A percentile compares a stretch with the other conserved stretches of the same genome.
phyloP scores from a whole-genome alignment of 1,140 invertebrate species.

The Atta colombica region DNA sequence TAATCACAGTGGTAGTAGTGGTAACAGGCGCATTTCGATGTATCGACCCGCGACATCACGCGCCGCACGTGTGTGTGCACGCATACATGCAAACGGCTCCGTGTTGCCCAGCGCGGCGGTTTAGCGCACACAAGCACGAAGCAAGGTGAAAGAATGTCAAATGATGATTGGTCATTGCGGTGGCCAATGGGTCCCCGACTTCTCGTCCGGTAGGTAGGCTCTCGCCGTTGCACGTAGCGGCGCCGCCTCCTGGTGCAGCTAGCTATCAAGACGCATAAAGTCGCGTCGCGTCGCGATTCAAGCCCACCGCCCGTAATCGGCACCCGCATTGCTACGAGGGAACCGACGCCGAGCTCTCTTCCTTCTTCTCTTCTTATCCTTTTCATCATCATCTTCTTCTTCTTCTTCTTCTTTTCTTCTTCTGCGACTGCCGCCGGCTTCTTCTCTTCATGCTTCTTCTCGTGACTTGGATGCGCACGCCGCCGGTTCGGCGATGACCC shows the following conservation, averaged over 20 bases:
- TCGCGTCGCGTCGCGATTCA: slow-evolving; percentile 65
- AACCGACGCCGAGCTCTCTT: slow-evolving; percentile 19
- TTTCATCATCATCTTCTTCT: slow-evolving; percentile 16
- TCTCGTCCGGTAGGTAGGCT: slow-evolving; percentile 79
- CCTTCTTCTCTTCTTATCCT: slow-evolving; percentile 3
- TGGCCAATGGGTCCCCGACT: slow-evolving; percentile 83
- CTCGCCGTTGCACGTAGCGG: slow-evolving; percentile 75
- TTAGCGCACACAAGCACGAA: slow-evolving; percentile 64
- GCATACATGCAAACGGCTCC: slow-evolving; percentile 22
- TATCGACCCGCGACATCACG: slow-evolving; percentile 8
- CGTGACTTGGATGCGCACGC: slow-evolving; percentile 32
- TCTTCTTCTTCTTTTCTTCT: not conserved
- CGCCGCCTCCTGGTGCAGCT: slow-evolving; percentile 83
- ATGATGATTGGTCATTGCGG: slow-evolving; percentile 86
- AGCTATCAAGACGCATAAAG: slow-evolving; percentile 70
- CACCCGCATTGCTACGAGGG: slow-evolving; percentile 48
- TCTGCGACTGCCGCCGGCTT: slow-evolving; percentile 8
- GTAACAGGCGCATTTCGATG: slow-evolving; percentile 16
- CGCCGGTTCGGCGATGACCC: slow-evolving; percentile 32
- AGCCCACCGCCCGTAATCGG: slow-evolving; percentile 50
- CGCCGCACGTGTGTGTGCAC: slow-evolving; percentile 23
- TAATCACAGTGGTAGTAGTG: not conserved
- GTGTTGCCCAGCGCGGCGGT: slow-evolving; percentile 12
- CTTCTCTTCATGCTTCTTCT: slow-evolving; percentile 22
- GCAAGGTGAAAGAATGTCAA: slow-evolving; percentile 84